Evolutionary conservation across 2,888 invertebrate species (phyloP), one percentile per base, ranked within the genome.

Genomic region (Neelides folsomi): DNA sequence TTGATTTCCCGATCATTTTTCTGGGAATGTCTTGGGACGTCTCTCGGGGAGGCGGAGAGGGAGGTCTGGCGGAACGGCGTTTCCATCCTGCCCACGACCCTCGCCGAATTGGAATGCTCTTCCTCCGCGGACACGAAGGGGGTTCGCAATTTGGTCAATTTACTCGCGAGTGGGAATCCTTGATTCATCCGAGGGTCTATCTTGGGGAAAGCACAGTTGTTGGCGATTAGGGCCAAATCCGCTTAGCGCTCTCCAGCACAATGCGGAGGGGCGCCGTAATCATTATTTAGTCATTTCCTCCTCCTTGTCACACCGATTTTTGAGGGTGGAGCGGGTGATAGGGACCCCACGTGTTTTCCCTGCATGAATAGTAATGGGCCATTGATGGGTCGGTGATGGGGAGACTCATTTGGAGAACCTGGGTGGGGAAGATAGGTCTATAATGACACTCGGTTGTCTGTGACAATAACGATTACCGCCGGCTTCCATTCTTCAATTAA

Each of bases 191-290:
- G 41, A 45, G 27, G 43, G 49, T 52, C 47, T 49, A 52, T 57
- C 52, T 54, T 55, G 51, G 57, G 54, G 57, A 57, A 60, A 60
- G 57, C 56, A 56, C 59, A 60, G 59, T 60, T 60, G 59, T 55
- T 60, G 53, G 47, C 57, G 59, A 60, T 60, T 60, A 60, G 4
- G 56, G 18, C 44, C 37, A 56, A 60, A 60, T 60, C 59, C 52
- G 59, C 27, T 27, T 27, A 27, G 27, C 27, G 27, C 27, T 27
- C 27, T 27, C 27, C 27, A 27, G 27, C 27, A 27, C 27, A 27
- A 27, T 27, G 27, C 27, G 27, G 27, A 27, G 27, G 27, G 27
- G 4, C 4, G 27, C 27, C 7, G 27, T 27, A 27, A 27, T 27
- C 27, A 27, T 27, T 27, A 27, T 27, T 27, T 27, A 27, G 27